Evolutionary conservation across 2,797 vertebrate genomes (phyloP), one percentile per base, ranked within the genome.

Genomic region (Enteromius mattozi): DNA sequence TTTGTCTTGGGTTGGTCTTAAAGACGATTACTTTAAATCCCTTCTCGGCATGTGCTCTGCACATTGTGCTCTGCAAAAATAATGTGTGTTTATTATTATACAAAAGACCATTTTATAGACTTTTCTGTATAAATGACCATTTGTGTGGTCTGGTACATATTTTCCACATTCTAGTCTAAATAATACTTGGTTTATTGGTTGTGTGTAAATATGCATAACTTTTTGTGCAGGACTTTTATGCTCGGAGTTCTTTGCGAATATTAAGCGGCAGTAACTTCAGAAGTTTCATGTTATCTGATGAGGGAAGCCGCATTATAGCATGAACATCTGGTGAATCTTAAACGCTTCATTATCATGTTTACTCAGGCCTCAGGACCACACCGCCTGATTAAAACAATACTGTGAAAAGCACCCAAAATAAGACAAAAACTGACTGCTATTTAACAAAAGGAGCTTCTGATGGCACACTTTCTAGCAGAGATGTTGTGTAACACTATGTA

Each of bases 401-500:
- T 49, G 35, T 8, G 47, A 40, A 74, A 65, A 59, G 37, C 71
- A 74, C 49, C 13, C n/a, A 42, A 65, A 47, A 68, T 6, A 70
- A 40, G 37, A 24, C 51, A 49, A 21, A 65, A 24, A 19, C 61
- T 56, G 30, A 3, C 42, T 35, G 40, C 65, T 87, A 30, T 61
- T 78, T 27, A 80, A 61, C 40, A 35, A 66, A 47, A 54, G 21
- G 27, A 68, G 42, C 45, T 61, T 49, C 72, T 69, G 78, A 81
- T 81, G 90, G 89, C 88, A 84, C 86, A 87, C 74, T 79, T 83
- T 84, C 66, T 12, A 14, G 65, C 51, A 69, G 75, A 75, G 63
- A 69, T 83, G 77, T 87, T 81, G 72, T 76, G 72, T 81, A 88
- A 87, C 30, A 49, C 76, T 81, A 71, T 86, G 86, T 84, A 87